phyloP scores from a whole-genome alignment of 53 echinoderm and acorn worm species.

The Holothuria leucospilota region DNA sequence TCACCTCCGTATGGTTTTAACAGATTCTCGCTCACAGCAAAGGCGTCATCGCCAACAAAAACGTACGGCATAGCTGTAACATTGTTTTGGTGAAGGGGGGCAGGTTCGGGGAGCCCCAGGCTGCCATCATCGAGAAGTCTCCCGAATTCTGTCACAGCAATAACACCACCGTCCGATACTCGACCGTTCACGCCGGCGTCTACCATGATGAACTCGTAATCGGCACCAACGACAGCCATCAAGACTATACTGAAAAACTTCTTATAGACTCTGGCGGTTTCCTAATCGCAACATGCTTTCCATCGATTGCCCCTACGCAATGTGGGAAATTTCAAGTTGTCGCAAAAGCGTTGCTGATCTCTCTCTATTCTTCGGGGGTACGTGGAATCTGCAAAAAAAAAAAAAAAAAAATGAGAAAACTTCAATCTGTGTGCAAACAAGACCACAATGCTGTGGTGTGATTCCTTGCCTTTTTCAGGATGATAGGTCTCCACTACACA shows the following conservation, averaged over 20 bases:
- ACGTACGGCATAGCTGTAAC: background rate
- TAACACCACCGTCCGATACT: conserved; percentile 22
- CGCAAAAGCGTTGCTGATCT: too few species aligned
- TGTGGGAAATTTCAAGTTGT: too few species aligned
- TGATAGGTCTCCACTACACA: conserved; percentile 10
- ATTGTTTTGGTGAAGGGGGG: conserved; percentile 2
- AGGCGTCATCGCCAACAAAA: conserved; percentile 15
- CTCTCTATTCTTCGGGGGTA: background rate
- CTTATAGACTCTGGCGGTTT: conserved; percentile 21
- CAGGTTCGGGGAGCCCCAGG: conserved; percentile 25
- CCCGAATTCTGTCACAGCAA: conserved; percentile 23
- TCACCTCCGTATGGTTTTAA: conserved; percentile 12
- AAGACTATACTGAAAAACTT: conserved; percentile 33
- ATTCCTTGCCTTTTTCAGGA: conserved; percentile 17
- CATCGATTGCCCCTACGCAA: conserved; percentile 7
- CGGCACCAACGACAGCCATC: conserved; percentile 28
- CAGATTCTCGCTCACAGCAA: background rate
- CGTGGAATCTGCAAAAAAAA: background rate
- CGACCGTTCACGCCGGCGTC: conserved; percentile 1
- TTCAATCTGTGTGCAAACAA: conserved; percentile 27
- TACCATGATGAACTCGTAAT: conserved; percentile 25
- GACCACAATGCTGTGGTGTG: conserved; percentile 11
- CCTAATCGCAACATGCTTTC: background rate
- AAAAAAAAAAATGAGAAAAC: background rate
- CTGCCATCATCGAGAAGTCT: background rate